Conservation (phyloP, 2,888 invertebrate genomes). For the Phragmatobia fuliginosa region DNA sequence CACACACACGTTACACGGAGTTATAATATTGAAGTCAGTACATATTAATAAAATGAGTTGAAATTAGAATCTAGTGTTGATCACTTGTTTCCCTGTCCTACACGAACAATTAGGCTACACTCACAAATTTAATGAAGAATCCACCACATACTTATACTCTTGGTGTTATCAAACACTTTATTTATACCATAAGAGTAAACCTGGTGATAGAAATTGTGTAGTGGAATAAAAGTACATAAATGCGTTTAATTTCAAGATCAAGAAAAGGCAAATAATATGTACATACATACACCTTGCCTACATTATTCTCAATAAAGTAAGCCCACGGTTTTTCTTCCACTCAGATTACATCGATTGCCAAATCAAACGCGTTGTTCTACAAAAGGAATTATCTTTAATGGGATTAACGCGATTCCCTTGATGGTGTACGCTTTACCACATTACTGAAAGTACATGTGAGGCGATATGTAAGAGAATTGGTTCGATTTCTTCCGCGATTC, state of each 20-base stretch:
- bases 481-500: constrained; percentile 35
- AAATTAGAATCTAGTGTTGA: too few relatives aligned
- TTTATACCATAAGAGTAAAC: too few relatives aligned
- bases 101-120: too few relatives aligned
- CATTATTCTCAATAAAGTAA: background rate
- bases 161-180: too few relatives aligned
- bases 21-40: too few relatives aligned
- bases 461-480: constrained; percentile 36
- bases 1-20: too few relatives aligned
- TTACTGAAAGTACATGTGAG: constrained; percentile 17
- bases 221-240: too few relatives aligned
- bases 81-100: too few relatives aligned
- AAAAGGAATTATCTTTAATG: constrained; percentile 2
- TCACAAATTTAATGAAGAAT: too few relatives aligned
- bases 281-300: background rate
- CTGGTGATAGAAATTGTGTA: too few relatives aligned
- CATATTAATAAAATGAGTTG: too few relatives aligned
- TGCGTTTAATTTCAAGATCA: background rate
- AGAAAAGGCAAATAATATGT: background rate
- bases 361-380: background rate
- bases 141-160: too few relatives aligned
- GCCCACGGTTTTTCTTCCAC: background rate
- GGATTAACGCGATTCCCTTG: constrained; percentile 1
- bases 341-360: background rate
- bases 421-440: constrained; percentile 14